A percentile compares a stretch with the other conserved stretches of the same genome.
These are phyloP conservation scores for Poeciliopsis paucimaculata DNA, from an alignment of 2,797 vertebrate genomes.

Conservation along the genomic window DNA sequence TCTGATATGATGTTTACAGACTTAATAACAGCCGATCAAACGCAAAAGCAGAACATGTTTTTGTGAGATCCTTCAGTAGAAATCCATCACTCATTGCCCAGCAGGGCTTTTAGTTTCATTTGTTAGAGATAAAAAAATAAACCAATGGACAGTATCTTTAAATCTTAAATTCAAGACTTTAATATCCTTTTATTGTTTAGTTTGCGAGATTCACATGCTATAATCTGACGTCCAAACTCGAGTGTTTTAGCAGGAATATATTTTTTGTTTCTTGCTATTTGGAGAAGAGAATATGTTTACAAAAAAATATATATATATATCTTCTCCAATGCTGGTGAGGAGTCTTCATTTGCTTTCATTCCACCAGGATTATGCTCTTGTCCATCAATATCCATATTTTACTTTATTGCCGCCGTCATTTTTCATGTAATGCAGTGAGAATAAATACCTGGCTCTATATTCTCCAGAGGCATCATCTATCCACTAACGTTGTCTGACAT, in stretches of 20 bases:
- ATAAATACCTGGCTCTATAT: slow-evolving; percentile 3
- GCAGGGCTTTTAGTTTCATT: background rate
- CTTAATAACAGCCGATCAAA: background rate
- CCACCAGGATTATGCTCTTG: slow-evolving; percentile 1
- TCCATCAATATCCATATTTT: slow-evolving; percentile 13
- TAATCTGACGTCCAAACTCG: background rate
- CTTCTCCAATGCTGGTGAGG: background rate
- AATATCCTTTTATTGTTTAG: background rate
- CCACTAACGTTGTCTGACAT: slow-evolving; percentile 16
- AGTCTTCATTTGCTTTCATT: slow-evolving; percentile 7
- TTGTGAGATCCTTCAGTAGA: background rate
- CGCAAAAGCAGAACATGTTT: background rate
- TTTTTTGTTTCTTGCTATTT: background rate
- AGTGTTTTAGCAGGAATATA: background rate
- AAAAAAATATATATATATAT: background rate
- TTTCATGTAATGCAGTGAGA: background rate
- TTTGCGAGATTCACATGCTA: background rate
- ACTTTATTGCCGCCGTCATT: slow-evolving; percentile 1
- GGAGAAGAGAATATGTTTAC: background rate
- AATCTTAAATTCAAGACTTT: background rate
- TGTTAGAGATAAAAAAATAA: background rate
- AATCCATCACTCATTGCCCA: background rate
- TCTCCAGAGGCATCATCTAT: slow-evolving; percentile 9
- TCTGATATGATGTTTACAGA: background rate
- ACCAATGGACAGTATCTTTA: background rate